These are phyloP conservation scores for Plectrocnemia conspersa DNA, from an alignment of 1,140 invertebrate genomes.

Conservation along the genomic window DNA sequence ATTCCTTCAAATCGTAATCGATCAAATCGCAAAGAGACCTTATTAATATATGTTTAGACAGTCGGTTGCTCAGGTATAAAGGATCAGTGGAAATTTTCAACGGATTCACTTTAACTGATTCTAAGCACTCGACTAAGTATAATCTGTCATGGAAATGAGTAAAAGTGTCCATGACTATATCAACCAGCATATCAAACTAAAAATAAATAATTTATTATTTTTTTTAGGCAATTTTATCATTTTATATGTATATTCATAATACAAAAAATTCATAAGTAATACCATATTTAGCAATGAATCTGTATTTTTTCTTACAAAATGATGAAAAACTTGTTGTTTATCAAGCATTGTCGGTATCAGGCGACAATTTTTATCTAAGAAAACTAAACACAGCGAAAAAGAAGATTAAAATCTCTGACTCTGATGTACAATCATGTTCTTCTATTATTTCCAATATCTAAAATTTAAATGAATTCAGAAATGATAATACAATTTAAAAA, in stretches of 20 bases:
- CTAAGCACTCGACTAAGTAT: background rate
- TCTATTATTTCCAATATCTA: too few species aligned
- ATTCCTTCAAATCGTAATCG: background rate
- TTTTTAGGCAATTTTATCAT: background rate
- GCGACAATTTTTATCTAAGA: too few species aligned
- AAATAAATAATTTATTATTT: background rate
- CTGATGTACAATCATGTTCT: too few species aligned
- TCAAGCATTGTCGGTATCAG: too few species aligned
- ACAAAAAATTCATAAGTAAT: too few species aligned
- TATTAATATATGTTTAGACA: background rate
- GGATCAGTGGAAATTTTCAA: background rate
- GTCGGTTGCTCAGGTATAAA: background rate
- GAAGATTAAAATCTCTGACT: too few species aligned
- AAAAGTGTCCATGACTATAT: background rate
- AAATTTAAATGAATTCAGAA: too few species aligned
- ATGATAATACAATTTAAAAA: too few species aligned
- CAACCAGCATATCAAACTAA: background rate
- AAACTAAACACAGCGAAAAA: too few species aligned
- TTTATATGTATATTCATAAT: background rate
- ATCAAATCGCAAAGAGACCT: background rate
- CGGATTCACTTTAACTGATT: background rate
- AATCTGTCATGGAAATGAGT: background rate
- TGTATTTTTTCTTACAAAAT: too few species aligned
- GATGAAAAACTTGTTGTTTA: too few species aligned
- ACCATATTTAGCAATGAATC: too few species aligned